Percentiles rank a stretch among this genome's conserved stretches.
Conservation (phyloP, 2,797 vertebrate genomes). For the Clarias platycephalus region DNA sequence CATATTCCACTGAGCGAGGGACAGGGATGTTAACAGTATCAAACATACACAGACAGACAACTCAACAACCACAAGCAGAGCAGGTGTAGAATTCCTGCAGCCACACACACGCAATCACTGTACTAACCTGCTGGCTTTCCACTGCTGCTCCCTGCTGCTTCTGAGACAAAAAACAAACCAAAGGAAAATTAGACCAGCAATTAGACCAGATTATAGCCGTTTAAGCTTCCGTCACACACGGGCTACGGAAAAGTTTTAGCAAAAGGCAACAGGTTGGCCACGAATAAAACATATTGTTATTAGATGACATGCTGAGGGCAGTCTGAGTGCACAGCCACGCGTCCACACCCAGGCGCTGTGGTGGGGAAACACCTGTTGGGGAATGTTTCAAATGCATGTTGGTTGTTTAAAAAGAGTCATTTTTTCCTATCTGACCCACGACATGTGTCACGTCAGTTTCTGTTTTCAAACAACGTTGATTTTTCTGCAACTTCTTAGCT, state of each 20-base stretch:
- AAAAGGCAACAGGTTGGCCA: constrained; percentile 12
- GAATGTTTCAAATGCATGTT: constrained; percentile 14
- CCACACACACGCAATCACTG: not conserved
- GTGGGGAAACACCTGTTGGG: constrained; percentile 45
- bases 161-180: constrained; percentile 53
- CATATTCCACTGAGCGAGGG: not conserved
- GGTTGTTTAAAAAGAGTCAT: constrained; percentile 22
- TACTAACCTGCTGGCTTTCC: constrained; percentile 66
- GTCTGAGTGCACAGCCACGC: constrained; percentile 7
- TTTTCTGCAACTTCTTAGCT: not conserved
- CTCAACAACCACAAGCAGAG: not conserved
- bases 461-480: not conserved
- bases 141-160: constrained; percentile 70
- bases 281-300: constrained; percentile 34
- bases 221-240: constrained; percentile 22
- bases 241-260: constrained; percentile 23
- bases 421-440: constrained; percentile 21
- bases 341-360: constrained; percentile 27
- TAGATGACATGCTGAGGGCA: constrained; percentile 18
- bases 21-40: not conserved
- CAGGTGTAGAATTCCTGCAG: not conserved
- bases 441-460: constrained; percentile 12
- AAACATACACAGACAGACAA: not conserved
- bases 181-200: constrained; percentile 37
- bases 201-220: constrained; percentile 38